A percentile compares a stretch with the other conserved stretches of the same genome.
phyloP scores from a whole-genome alignment of 2,797 vertebrate species.

The Pangasius mekongensis region DNA sequence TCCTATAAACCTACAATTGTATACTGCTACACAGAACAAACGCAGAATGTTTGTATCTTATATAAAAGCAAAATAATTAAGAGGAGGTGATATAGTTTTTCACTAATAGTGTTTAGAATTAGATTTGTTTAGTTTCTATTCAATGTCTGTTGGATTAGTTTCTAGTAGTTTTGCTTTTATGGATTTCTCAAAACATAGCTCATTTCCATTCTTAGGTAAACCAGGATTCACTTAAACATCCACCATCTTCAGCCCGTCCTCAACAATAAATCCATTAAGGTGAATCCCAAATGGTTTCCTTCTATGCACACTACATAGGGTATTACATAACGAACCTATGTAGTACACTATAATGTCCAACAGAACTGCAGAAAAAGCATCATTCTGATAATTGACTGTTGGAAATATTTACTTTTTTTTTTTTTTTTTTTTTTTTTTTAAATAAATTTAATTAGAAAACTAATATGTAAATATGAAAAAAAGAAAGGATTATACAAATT shows the following conservation, averaged over 20 bases:
- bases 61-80: neutral
- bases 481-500: too few relatives aligned
- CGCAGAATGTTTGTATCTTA: neutral
- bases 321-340: neutral
- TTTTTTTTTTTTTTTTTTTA: neutral
- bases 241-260: neutral
- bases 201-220: neutral
- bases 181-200: neutral
- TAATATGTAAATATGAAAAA: neutral
- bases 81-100: too few relatives aligned
- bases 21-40: neutral
- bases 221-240: neutral
- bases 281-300: neutral
- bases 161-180: neutral
- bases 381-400: neutral
- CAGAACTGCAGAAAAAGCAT: neutral
- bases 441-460: neutral
- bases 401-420: neutral
- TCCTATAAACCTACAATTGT: neutral
- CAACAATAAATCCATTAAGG: neutral
- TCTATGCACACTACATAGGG: neutral
- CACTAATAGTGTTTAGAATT: neutral
- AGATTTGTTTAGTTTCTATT: neutral
- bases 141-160: neutral
- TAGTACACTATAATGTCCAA: neutral